A percentile compares a stretch with the other conserved stretches of the same genome.
Conservation (phyloP, 2,113 vertebrate species). For the Forbesichthys agassizii region DNA sequence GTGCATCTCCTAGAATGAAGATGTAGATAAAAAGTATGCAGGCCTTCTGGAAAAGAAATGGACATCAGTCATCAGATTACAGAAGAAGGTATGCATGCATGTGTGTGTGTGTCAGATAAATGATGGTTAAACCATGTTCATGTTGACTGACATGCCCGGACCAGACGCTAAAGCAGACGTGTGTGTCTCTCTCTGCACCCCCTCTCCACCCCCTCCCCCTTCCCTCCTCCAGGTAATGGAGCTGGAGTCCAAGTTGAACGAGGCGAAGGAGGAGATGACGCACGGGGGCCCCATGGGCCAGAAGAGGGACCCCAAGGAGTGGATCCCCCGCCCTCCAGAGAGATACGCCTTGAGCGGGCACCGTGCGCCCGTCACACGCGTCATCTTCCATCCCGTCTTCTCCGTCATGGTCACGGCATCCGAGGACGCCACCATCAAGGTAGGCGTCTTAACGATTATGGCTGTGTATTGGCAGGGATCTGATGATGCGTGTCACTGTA, state of each 20-base stretch:
- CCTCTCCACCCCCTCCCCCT: background rate
- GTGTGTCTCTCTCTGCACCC: background rate
- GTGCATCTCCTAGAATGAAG: constrained; percentile 87
- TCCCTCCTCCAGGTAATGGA: constrained; percentile 89
- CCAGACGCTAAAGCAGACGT: background rate
- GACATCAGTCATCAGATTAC: constrained; percentile 99
- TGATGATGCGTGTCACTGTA: too few species aligned
- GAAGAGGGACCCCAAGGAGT: constrained; percentile 98
- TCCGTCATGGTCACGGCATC: constrained; percentile 99
- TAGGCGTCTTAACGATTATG: constrained; percentile 45
- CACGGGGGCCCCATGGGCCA: constrained; percentile 92
- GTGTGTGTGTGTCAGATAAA: background rate
- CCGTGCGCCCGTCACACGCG: constrained; percentile 94
- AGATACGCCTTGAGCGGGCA: constrained; percentile 96
- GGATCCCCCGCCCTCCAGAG: constrained; percentile 98
- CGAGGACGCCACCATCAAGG: constrained; percentile 99
- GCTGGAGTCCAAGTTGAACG: constrained; percentile 97
- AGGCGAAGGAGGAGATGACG: constrained; percentile 99
- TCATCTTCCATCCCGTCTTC: constrained; percentile 99
- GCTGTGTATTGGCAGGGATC: too few species aligned
- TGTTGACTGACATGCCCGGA: background rate
- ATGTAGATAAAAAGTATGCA: constrained; percentile 99
- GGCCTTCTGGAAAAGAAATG: constrained; percentile 99
- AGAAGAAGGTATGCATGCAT: constrained; percentile 89
- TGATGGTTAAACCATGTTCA: background rate